Evolutionary conservation across 1,140 invertebrate genomes (phyloP).

Genomic region (Eumaeus atala): DNA sequence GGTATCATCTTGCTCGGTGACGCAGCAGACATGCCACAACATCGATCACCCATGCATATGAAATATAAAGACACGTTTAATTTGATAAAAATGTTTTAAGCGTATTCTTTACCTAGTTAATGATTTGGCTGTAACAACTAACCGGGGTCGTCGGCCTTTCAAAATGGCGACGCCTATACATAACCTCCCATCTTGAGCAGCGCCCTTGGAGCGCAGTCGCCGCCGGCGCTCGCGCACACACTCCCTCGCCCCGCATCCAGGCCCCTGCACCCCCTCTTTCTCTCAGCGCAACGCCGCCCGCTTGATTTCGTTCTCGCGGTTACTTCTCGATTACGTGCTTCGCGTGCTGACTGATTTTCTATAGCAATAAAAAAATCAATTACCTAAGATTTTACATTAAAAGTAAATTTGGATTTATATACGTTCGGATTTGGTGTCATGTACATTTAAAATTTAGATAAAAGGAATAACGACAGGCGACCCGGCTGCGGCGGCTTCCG

Average conservation of each 20-base stretch:
- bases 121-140: constrained; percentile 5
- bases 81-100: background rate
- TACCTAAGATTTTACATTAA: constrained; percentile 77
- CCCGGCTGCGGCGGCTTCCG: constrained; percentile 43
- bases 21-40: constrained; percentile 5
- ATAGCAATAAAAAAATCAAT: constrained; percentile 76
- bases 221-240: constrained; percentile 28
- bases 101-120: constrained; percentile 4
- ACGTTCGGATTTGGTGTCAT: constrained; percentile 74
- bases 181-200: background rate
- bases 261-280: constrained; percentile 32
- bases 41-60: background rate
- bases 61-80: constrained; percentile 1
- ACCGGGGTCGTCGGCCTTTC: constrained; percentile 5
- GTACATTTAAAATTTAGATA: constrained; percentile 73
- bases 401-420: constrained; percentile 74
- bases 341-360: constrained; percentile 77
- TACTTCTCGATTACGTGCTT: constrained; percentile 76
- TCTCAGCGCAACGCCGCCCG: constrained; percentile 64
- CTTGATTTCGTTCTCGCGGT: constrained; percentile 71
- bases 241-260: constrained; percentile 22
- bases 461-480: constrained; percentile 68
- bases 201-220: constrained; percentile 12
- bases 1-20: constrained; percentile 4
- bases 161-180: background rate